Conservation (phyloP, 1,140 invertebrate species). For the Achroia grisella region DNA sequence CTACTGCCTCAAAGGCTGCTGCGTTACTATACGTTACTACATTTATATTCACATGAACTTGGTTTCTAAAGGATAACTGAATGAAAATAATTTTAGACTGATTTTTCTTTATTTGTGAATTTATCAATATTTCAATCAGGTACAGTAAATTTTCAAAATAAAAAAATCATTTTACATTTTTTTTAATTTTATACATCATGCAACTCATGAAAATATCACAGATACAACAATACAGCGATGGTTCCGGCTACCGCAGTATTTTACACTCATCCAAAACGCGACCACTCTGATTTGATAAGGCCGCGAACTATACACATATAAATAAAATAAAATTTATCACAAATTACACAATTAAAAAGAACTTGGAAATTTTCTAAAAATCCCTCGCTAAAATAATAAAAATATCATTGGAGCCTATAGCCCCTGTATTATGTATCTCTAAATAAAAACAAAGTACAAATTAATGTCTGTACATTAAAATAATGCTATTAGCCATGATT, state of each 20-base stretch:
- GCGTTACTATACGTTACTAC: no score
- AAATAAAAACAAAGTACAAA: conserved; percentile 34
- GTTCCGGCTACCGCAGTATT: conserved; percentile 20
- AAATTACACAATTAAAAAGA: conserved; percentile 33
- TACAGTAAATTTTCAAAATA: conserved; percentile 60
- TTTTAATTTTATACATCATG: conserved; percentile 34
- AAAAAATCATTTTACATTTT: conserved; percentile 55
- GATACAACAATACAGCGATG: conserved; percentile 27
- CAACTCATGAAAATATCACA: conserved; percentile 42
- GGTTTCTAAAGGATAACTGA: no score
- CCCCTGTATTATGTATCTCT: conserved; percentile 15
- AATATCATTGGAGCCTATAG: conserved; percentile 2
- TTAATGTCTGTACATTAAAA: conserved; percentile 25
- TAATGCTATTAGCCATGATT: conserved; percentile 40
- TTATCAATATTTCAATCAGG: conserved; percentile 39
- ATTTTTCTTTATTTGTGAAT: conserved; percentile 63
- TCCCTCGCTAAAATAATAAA: conserved; percentile 28
- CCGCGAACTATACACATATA: conserved; percentile 48
- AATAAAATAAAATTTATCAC: conserved; percentile 54
- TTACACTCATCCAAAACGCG: conserved; percentile 41
- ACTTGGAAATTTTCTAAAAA: conserved; percentile 40
- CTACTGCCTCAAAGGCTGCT: no score
- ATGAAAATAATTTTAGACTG: conserved; percentile 14
- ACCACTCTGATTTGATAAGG: conserved; percentile 32
- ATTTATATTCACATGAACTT: no score